Evolutionary conservation across 2,888 invertebrate genomes (phyloP), one percentile per base, ranked within the genome.

Genomic region (Drosophila neonasuta): DNA sequence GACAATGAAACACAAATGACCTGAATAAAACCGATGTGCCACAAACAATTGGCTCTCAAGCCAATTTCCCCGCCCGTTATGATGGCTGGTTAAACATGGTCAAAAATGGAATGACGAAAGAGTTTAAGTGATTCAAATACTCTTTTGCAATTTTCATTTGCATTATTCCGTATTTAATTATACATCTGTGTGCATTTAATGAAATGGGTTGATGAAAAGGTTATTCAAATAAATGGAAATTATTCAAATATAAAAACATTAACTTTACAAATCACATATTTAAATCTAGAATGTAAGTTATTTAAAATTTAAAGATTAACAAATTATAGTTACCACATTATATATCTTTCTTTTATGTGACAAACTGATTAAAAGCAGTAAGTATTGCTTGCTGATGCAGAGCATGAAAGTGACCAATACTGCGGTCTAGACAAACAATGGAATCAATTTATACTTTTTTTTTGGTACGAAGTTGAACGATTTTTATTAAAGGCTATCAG

Each of bases 401-500:
- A 17, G 20, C 44, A 45, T 49, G 9, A 13, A 9, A 24, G 1
- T 62, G 30, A 5, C 11, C 36, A 46, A 24, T 39, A 30, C 17
- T 34, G 51, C 13, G 56, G 56, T 49, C 51, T 42, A 50, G 50
- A 56, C 68, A 73, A 71, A 69, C 70, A 76, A 80, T 71, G 42
- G n/a, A 46, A 29, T 6, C 17, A 4, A 49, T 32, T 62, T 49
- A 46, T 39, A 17, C 4, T 17, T 15, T 39, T 54, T 54, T 71
- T 79, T 66, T 61, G 63, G 41, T 55, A 68, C 44, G 48, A 68
- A 66, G 52, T 69, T 72, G 65, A 73, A 77, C 49, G 63, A 66
- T 63, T 84, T 82, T 82, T 84, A 84, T 82, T 82, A 81, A 74
- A 63, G 83, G 67, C 80, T 80, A 81, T 82, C 79, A 81, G 84